A percentile compares a stretch with the other conserved stretches of the same genome.
Evolutionary conservation across 2,113 vertebrate genomes (phyloP).

Genomic region (Calyptomena viridis): DNA sequence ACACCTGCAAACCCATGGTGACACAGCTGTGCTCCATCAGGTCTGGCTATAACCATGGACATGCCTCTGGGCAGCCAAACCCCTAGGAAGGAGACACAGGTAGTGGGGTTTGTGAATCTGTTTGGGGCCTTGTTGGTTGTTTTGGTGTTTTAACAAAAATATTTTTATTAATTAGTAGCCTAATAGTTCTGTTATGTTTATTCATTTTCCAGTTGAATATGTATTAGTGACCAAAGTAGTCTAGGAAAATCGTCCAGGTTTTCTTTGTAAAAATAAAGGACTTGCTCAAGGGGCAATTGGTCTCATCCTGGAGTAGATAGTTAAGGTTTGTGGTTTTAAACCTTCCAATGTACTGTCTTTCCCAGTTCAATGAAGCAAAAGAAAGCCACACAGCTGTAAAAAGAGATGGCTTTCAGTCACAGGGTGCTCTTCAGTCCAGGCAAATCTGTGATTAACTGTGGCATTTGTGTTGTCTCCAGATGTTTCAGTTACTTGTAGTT

Average conservation of each 20-base stretch:
- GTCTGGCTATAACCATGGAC: not conserved
- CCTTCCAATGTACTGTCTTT: not conserved
- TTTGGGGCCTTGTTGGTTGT: rapidly evolving
- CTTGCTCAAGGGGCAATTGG: not conserved
- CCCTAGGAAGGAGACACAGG: not conserved
- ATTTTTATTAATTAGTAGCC: not conserved
- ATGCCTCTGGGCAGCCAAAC: not conserved
- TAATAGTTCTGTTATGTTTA: not conserved
- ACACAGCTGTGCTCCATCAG: not conserved
- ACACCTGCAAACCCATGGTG: not conserved
- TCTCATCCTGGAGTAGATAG: not conserved
- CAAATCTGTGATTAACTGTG: not conserved
- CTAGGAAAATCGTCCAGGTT: not conserved
- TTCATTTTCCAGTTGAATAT: not conserved
- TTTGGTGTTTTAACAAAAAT: not conserved
- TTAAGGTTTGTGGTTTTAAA: not conserved
- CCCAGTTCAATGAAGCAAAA: not conserved
- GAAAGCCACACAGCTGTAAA: not conserved
- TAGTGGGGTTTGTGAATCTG: not conserved
- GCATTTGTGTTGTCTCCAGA: not conserved
- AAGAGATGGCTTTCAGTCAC: not conserved
- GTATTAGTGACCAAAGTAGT: not conserved
- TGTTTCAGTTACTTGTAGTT: not conserved
- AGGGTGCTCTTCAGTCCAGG: not conserved
- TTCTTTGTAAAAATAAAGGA: not conserved